Conservation (phyloP, 2,888 invertebrate species). For the Apodemia mormo region DNA sequence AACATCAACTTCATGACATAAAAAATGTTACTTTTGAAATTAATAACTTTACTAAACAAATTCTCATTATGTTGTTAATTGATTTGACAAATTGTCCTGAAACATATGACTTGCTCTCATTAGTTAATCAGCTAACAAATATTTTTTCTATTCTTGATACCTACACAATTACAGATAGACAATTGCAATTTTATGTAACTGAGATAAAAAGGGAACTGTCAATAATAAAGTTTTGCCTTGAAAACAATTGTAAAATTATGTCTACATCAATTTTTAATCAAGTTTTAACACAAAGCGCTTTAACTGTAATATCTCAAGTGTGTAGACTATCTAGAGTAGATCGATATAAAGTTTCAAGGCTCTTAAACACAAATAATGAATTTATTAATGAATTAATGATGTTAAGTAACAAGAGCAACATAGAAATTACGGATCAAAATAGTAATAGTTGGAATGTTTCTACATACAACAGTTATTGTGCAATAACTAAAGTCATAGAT, state of each 20-base stretch:
- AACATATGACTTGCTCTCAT: slow-evolving; percentile 68
- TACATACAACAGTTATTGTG: slow-evolving; percentile 76
- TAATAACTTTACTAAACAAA: slow-evolving; percentile 75
- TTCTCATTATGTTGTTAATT: slow-evolving; percentile 74
- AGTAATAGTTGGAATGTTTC: slow-evolving; percentile 69
- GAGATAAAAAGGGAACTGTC: slow-evolving; percentile 76
- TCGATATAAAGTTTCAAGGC: slow-evolving; percentile 74
- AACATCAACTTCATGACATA: slow-evolving; percentile 69
- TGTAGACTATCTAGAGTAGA: slow-evolving; percentile 74
- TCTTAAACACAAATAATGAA: slow-evolving; percentile 71
- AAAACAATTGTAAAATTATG: slow-evolving; percentile 76
- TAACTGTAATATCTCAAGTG: slow-evolving; percentile 76
- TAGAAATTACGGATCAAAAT: slow-evolving; percentile 45
- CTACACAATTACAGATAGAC: slow-evolving; percentile 65
- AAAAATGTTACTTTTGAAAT: slow-evolving; percentile 75
- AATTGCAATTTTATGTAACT: slow-evolving; percentile 71
- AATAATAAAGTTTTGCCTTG: slow-evolving; percentile 74
- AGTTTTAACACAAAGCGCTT: slow-evolving; percentile 68
- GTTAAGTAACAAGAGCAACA: slow-evolving; percentile 49
- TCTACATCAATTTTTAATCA: slow-evolving; percentile 75
- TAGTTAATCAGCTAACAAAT: slow-evolving; percentile 70
- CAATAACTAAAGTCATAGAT: slow-evolving; percentile 74
- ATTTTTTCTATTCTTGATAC: slow-evolving; percentile 75
- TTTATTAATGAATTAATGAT: slow-evolving; percentile 61
- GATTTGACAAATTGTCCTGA: slow-evolving; percentile 74